phyloP scores from a whole-genome alignment of 2,797 vertebrate genomes.

The Acestrorhynchus altus region DNA sequence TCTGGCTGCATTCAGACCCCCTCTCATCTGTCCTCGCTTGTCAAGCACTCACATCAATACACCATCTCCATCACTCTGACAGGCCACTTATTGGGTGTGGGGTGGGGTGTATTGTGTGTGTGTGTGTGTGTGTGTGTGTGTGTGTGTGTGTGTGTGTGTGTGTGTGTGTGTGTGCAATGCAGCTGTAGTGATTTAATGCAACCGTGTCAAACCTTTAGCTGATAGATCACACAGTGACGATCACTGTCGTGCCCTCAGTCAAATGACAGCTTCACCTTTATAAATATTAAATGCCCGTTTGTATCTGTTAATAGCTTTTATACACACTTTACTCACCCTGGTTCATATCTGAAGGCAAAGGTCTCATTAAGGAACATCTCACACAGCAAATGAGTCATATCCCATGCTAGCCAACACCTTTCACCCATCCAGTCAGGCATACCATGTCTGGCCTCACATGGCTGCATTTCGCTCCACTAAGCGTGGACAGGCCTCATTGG shows the following conservation, averaged over 20 bases:
- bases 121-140: conserved; percentile 4
- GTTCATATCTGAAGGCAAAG: no score
- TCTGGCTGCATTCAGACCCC: conserved; percentile 10
- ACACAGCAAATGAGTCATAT: no score
- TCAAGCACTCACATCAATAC: conserved; percentile 29
- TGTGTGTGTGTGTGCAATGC: not conserved
- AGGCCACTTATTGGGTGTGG: not conserved
- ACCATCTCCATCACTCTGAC: conserved; percentile 28
- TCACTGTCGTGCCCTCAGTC: not conserved
- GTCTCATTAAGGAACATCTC: no score
- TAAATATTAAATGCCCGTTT: not conserved
- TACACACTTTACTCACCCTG: not conserved
- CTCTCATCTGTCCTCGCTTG: not conserved
- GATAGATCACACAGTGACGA: not conserved
- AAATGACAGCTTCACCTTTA: not conserved
- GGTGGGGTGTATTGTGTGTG: no score
- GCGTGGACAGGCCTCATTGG: no score
- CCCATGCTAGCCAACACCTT: no score
- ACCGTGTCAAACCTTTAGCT: not conserved
- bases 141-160: conserved; percentile 12
- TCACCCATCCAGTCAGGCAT: no score
- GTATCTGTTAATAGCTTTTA: not conserved
- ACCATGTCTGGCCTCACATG: no score
- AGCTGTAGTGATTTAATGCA: not conserved
- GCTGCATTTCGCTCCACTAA: no score